phyloP scores from a whole-genome alignment of 2,888 invertebrate genomes.

The Tachina grossa region DNA sequence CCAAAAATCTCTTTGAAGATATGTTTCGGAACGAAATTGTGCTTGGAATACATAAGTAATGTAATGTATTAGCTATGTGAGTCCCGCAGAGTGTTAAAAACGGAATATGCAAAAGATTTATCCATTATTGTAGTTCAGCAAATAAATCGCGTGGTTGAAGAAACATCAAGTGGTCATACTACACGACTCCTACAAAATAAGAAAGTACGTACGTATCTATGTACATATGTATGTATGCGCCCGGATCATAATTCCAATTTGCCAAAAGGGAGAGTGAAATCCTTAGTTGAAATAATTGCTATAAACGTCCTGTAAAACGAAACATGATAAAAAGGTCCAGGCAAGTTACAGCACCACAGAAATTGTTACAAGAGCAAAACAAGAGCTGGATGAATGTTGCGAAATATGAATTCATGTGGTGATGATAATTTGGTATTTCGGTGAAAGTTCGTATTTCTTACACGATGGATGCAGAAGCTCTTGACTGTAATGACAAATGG shows the following conservation, averaged over 20 bases:
- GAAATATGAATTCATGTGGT: slow-evolving; percentile 99
- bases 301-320: slow-evolving; percentile 99
- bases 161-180: slow-evolving; percentile 95
- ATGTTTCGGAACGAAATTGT: slow-evolving; percentile 95
- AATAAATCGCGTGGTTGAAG: slow-evolving; percentile 98
- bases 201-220: slow-evolving; percentile 85
- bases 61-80: no score
- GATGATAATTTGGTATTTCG: slow-evolving; percentile 95
- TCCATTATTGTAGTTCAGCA: slow-evolving; percentile 99
- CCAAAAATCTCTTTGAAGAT: slow-evolving; percentile 98
- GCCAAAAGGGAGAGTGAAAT: slow-evolving; percentile 97
- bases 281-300: slow-evolving; percentile 97
- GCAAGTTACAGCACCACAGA: slow-evolving; percentile 96
- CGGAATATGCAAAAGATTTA: slow-evolving; percentile 85
- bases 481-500: slow-evolving; percentile 85
- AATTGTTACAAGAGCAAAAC: slow-evolving; percentile 92
- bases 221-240: slow-evolving; percentile 82
- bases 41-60: slow-evolving; percentile 85
- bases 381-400: slow-evolving; percentile 94
- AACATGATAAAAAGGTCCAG: slow-evolving; percentile 97
- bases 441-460: slow-evolving; percentile 89
- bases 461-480: slow-evolving; percentile 88
- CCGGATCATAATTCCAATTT: slow-evolving; percentile 92
- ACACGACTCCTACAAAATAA: slow-evolving; percentile 92
- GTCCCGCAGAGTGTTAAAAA: slow-evolving; percentile 93